Conservation (phyloP, 2,113 vertebrate genomes). For the Microcebus lehilahytsara region DNA sequence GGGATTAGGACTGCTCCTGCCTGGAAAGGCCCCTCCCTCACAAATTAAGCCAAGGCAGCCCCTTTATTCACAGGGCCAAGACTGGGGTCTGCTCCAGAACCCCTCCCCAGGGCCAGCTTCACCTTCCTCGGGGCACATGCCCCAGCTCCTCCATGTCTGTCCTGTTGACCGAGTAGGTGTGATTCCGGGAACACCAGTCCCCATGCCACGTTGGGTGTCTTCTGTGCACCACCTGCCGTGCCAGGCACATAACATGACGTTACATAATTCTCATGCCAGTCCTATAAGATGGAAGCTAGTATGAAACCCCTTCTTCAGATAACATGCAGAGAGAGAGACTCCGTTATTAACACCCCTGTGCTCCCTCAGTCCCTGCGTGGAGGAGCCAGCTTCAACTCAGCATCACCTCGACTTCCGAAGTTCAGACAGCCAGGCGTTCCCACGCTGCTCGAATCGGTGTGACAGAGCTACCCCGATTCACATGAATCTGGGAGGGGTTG, state of each 20-base stretch:
- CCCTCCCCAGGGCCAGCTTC: neutral
- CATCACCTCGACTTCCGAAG: neutral
- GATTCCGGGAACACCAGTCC: too few relatives aligned
- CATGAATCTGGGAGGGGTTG: neutral
- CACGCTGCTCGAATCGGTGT: accelerated
- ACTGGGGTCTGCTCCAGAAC: neutral
- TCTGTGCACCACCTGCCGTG: accelerated
- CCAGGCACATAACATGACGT: neutral
- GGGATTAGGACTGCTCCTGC: neutral
- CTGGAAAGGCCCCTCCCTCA: neutral
- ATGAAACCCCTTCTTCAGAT: neutral
- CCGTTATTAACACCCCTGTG: too few relatives aligned
- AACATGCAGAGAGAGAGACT: too few relatives aligned
- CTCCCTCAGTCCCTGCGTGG: neutral
- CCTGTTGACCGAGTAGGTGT: neutral
- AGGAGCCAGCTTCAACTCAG: neutral
- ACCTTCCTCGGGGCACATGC: too few relatives aligned
- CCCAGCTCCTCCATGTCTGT: neutral
- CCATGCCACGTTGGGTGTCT: accelerated
- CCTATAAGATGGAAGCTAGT: neutral
- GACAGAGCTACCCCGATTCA: neutral
- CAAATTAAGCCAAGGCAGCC: neutral
- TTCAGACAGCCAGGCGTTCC: too few relatives aligned
- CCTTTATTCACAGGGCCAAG: neutral
- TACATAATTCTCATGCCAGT: neutral